These are phyloP conservation scores for Pteria penguin DNA, from an alignment of 2,888 invertebrate species.

Conservation along the genomic window DNA sequence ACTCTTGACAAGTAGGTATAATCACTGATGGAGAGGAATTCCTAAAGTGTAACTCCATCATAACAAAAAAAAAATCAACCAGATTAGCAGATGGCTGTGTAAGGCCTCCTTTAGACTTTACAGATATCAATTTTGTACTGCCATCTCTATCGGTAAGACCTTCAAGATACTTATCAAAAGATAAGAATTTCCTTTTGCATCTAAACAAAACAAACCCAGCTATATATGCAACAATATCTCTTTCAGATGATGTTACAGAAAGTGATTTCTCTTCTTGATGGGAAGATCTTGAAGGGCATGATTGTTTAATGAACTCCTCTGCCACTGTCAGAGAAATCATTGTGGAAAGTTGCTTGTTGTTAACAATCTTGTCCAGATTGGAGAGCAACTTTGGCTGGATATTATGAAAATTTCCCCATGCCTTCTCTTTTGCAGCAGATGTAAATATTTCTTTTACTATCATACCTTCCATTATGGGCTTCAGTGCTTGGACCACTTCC, in stretches of 20 bases:
- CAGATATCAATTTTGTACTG: background rate
- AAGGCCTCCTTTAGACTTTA: background rate
- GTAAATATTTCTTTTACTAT: constrained; percentile 8
- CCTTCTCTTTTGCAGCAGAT: constrained; percentile 7
- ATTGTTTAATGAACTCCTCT: background rate
- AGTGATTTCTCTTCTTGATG: too few relatives aligned
- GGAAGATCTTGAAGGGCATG: too few relatives aligned
- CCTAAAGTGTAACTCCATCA: too few relatives aligned
- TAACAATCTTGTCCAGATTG: too few relatives aligned
- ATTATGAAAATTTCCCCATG: background rate
- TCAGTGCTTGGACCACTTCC: too few relatives aligned
- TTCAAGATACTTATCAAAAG: background rate
- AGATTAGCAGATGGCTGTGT: background rate
- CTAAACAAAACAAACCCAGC: constrained; percentile 7
- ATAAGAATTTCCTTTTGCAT: too few relatives aligned
- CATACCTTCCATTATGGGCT: too few relatives aligned
- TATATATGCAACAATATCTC: background rate
- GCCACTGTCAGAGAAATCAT: background rate
- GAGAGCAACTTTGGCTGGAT: too few relatives aligned
- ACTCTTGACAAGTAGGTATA: constrained; percentile 4
- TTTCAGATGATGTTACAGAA: background rate
- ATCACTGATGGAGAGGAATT: background rate
- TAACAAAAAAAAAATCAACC: too few relatives aligned
- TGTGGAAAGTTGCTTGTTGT: too few relatives aligned
- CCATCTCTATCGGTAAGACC: constrained; percentile 1